Evolutionary conservation across 2,113 vertebrate genomes (phyloP).

Genomic region (Psophia crepitans): DNA sequence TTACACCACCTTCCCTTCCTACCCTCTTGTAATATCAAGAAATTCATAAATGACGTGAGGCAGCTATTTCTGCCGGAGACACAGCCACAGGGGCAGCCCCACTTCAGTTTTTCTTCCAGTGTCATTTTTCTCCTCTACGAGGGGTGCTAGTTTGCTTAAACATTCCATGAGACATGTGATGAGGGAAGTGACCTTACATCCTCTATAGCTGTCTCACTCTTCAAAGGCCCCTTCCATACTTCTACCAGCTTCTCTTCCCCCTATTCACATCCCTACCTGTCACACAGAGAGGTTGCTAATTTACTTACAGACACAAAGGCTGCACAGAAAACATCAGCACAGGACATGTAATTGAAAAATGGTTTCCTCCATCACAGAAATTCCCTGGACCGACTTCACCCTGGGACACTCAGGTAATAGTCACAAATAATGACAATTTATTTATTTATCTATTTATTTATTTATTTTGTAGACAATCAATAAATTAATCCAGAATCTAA

Average conservation of each 20-base stretch:
- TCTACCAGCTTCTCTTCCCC: neutral
- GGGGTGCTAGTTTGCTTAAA: neutral
- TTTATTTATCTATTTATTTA: no score
- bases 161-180: neutral
- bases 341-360: neutral
- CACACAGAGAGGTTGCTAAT: neutral
- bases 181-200: neutral
- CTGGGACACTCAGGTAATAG: neutral
- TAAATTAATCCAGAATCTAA: neutral
- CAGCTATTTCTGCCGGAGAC: neutral
- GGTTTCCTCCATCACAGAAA: neutral
- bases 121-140: neutral
- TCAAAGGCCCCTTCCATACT: neutral
- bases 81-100: neutral
- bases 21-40: neutral
- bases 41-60: neutral
- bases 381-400: neutral
- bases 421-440: neutral
- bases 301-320: neutral
- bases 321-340: neutral
- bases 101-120: neutral
- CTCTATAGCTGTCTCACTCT: neutral
- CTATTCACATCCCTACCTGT: neutral
- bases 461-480: neutral
- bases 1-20: neutral